A percentile compares a stretch with the other conserved stretches of the same genome.
Conservation (phyloP, 2,888 invertebrate species). For the Acrocyrtus sp. region DNA sequence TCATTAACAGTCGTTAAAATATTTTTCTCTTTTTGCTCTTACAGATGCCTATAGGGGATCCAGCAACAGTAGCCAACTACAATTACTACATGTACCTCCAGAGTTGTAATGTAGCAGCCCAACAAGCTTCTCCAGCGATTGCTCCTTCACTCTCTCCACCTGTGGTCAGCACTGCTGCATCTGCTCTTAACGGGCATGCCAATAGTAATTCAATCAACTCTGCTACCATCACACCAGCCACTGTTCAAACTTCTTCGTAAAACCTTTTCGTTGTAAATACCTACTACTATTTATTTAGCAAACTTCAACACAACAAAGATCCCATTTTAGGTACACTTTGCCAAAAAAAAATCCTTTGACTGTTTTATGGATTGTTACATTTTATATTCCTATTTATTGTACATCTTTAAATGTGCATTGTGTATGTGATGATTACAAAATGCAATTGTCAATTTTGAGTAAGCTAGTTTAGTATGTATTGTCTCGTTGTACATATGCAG, state of each 20-base stretch:
- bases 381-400: not conserved
- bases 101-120: conserved; percentile 67
- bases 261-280: no score
- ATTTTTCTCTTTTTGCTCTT: no score
- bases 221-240: no score
- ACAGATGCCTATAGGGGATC: conserved; percentile 57
- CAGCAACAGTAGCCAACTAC: conserved; percentile 66
- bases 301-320: no score
- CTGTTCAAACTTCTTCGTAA: conserved; percentile 10
- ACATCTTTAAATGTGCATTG: not conserved
- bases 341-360: no score
- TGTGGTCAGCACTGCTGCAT: conserved; percentile 32
- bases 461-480: no score
- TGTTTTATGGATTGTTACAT: no score
- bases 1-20: no score
- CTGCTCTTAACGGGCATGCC: conserved; percentile 38
- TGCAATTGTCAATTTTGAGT: not conserved
- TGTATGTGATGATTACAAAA: not conserved
- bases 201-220: not conserved
- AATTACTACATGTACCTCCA: conserved; percentile 77
- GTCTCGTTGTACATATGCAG: no score
- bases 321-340: no score
- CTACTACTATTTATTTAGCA: no score
- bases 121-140: conserved; percentile 59
- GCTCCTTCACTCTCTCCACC: conserved; percentile 56